A percentile compares a stretch with the other conserved stretches of the same genome.
Conservation (phyloP, 2,888 invertebrate genomes). For the Eristalis intricaria region DNA sequence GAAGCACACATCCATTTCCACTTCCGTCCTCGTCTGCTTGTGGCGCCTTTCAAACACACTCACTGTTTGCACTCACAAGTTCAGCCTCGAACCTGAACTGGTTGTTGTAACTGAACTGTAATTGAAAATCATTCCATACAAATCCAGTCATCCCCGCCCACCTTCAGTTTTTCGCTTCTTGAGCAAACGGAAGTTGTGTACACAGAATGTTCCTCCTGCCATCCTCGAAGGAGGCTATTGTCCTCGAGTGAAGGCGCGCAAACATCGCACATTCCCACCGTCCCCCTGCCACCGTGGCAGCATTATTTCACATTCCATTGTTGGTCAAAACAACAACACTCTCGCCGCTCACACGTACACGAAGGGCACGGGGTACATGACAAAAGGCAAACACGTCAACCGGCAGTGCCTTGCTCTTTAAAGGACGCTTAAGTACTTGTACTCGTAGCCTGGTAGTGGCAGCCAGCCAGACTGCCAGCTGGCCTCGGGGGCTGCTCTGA, state of each 20-base stretch:
- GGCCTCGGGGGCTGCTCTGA: conserved; percentile 16
- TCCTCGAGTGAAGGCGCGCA: not conserved
- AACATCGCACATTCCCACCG: not conserved
- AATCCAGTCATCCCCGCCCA: not conserved
- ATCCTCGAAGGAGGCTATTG: not conserved
- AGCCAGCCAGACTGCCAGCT: conserved; percentile 28
- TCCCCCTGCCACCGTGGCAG: not conserved
- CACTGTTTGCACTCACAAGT: not conserved
- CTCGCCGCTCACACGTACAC: conserved; percentile 8
- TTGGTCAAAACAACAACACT: conserved; percentile 25
- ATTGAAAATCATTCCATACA: not conserved
- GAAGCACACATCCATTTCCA: not conserved
- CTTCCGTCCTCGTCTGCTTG: not conserved
- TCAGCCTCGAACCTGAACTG: not conserved
- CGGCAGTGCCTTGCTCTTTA: conserved; percentile 16
- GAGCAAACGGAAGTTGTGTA: conserved; percentile 12
- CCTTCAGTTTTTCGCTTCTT: not conserved
- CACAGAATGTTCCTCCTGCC: not conserved
- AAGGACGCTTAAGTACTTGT: conserved; percentile 18
- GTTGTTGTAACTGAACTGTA: not conserved
- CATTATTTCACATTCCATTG: not conserved
- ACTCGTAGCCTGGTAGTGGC: not conserved
- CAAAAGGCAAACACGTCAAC: conserved; percentile 44
- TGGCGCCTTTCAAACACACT: not conserved
- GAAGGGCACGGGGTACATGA: not conserved